Evolutionary conservation across 2,797 vertebrate species (phyloP).

Genomic region (Pseudopleuronectes americanus): DNA sequence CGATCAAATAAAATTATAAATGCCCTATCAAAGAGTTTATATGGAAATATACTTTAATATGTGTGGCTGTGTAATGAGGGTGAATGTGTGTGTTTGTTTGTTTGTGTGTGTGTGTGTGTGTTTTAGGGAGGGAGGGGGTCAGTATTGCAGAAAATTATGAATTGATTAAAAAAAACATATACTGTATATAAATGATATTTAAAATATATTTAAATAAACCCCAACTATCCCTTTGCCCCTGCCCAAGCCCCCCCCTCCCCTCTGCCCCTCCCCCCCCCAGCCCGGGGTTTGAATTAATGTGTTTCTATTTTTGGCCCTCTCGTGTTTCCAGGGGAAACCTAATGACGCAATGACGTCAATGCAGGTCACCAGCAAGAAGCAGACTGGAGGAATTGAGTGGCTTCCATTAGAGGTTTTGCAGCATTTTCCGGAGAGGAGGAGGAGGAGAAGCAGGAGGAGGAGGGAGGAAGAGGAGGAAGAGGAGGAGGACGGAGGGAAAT

Average conservation of each 20-base stretch:
- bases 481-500: constrained; percentile 61
- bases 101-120: neutral
- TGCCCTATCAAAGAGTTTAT: neutral
- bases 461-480: neutral
- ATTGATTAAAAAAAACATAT: constrained; percentile 73
- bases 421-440: constrained; percentile 82
- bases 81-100: constrained; percentile 17
- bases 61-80: constrained; percentile 18
- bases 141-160: constrained; percentile 76
- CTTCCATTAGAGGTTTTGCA: constrained; percentile 88
- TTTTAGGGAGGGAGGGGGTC: too few species aligned
- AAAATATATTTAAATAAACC: constrained; percentile 71
- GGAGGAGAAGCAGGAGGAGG: neutral
- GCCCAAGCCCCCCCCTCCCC: constrained; percentile 56
- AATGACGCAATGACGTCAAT: constrained; percentile 99
- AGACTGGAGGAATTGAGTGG: constrained; percentile 92
- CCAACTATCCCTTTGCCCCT: constrained; percentile 73
- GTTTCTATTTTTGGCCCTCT: constrained; percentile 93
- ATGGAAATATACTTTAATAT: constrained; percentile 21
- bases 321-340: constrained; percentile 98
- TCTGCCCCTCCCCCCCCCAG: constrained; percentile 76
- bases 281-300: constrained; percentile 91
- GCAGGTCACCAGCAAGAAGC: constrained; percentile 91
- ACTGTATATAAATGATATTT: constrained; percentile 76
- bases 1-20: neutral